phyloP scores from a whole-genome alignment of 2,888 invertebrate genomes.

The Crossocerus cetratus region DNA sequence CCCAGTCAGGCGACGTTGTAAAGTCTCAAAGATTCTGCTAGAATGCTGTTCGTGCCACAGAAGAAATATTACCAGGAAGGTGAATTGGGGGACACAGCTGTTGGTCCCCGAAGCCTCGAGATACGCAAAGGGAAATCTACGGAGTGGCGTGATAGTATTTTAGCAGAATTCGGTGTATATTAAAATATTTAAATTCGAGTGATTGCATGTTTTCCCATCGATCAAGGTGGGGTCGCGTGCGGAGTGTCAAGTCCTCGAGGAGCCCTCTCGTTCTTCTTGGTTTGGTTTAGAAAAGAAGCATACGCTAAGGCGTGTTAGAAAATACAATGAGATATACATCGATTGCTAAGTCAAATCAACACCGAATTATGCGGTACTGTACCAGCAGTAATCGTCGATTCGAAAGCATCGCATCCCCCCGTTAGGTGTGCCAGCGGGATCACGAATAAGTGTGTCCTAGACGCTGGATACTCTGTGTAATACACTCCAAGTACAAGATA shows the following conservation, averaged over 20 bases:
- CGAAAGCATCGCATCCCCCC: not conserved
- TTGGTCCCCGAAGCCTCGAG: too few relatives aligned
- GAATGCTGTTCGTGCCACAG: not conserved
- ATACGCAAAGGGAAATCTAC: too few relatives aligned
- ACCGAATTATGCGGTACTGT: constrained; percentile 30
- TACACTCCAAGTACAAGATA: not conserved
- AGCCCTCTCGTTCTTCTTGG: not conserved
- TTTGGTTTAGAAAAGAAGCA: not conserved
- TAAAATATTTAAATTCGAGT: too few relatives aligned
- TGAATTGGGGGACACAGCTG: too few relatives aligned
- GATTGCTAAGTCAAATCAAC: not conserved
- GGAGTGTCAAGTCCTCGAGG: too few relatives aligned
- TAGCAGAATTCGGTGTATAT: not conserved
- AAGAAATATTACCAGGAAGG: too few relatives aligned
- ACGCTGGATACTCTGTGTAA: too few relatives aligned
- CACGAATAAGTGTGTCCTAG: not conserved
- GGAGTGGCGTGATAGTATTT: constrained; percentile 1
- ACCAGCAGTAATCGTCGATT: constrained; percentile 43
- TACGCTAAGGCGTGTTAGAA: not conserved
- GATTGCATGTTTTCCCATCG: too few relatives aligned
- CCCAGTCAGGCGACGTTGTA: not conserved
- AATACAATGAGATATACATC: constrained; percentile 9
- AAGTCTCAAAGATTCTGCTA: not conserved
- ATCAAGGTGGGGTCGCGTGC: too few relatives aligned
- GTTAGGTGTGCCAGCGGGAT: not conserved